phyloP scores from a whole-genome alignment of 2,888 invertebrate genomes.

The Drosophila planitibia region DNA sequence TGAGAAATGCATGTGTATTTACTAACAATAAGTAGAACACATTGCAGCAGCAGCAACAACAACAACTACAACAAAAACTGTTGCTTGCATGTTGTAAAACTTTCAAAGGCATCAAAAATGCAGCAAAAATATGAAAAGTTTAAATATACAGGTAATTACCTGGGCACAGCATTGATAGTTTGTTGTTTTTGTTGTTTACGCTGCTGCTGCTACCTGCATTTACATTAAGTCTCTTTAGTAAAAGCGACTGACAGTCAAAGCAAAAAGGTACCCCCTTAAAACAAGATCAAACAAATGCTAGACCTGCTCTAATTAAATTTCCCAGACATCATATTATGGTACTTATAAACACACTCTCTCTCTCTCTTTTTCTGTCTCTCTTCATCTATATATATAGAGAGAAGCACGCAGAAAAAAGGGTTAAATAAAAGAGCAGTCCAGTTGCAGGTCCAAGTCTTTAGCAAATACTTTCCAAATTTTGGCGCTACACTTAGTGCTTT shows the following conservation, averaged over 20 bases:
- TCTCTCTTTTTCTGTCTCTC: too few relatives aligned
- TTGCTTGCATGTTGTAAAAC: slow-evolving; percentile 48
- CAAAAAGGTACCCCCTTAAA: slow-evolving; percentile 21
- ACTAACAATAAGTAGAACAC: slow-evolving; percentile 70
- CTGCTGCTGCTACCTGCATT: slow-evolving; percentile 30
- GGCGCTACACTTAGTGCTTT: slow-evolving; percentile 30
- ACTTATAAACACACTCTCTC: not conserved
- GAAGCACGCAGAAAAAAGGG: not conserved
- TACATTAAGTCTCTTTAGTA: slow-evolving; percentile 22
- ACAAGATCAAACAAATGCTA: slow-evolving; percentile 50
- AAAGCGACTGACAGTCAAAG: slow-evolving; percentile 27
- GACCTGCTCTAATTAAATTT: slow-evolving; percentile 66
- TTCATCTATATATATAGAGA: not conserved
- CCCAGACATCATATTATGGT: slow-evolving; percentile 45
- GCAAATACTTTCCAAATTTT: slow-evolving; percentile 66
- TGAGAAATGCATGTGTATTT: slow-evolving; percentile 48
- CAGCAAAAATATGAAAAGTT: slow-evolving; percentile 67
- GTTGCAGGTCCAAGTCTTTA: slow-evolving; percentile 38
- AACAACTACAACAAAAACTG: slow-evolving; percentile 36
- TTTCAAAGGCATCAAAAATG: slow-evolving; percentile 61
- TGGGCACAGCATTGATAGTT: slow-evolving; percentile 56
- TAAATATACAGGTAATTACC: slow-evolving; percentile 63
- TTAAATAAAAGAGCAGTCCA: not conserved
- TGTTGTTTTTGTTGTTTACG: slow-evolving; percentile 5
- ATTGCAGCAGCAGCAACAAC: slow-evolving; percentile 40